These are phyloP conservation scores for Sturnira hondurensis DNA, from an alignment of 2,113 vertebrate genomes.

Conservation along the genomic window DNA sequence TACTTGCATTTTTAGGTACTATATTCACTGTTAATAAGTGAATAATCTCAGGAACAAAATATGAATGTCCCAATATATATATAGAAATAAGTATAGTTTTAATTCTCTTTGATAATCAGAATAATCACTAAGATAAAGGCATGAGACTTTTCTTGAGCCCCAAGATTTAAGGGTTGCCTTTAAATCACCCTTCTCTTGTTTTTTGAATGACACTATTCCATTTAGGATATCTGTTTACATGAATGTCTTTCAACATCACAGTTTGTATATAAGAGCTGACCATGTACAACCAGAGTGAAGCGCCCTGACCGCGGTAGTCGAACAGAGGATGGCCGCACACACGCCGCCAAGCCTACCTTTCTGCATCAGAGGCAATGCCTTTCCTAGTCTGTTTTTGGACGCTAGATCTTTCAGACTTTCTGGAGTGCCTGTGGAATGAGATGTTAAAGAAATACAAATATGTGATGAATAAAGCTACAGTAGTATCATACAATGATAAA, in stretches of 20 bases:
- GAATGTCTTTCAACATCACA: not conserved
- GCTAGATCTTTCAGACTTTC: conserved; percentile 91
- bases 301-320: not conserved
- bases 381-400: conserved; percentile 91
- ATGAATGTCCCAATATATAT: not conserved
- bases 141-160: not conserved
- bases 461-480: conserved; percentile 74
- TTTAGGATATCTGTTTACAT: not conserved
- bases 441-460: conserved; percentile 81
- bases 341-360: conserved; percentile 87
- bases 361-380: conserved; percentile 85
- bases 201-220: not conserved
- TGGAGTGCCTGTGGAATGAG: conserved; percentile 88
- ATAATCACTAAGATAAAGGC: not conserved
- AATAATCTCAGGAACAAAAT: not conserved
- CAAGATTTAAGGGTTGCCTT: not conserved
- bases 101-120: not conserved
- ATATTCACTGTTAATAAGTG: not conserved
- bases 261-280: fast-evolving
- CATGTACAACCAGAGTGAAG: not conserved
- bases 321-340: not conserved
- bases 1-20: not conserved
- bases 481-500: conserved; percentile 59
- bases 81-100: not conserved
- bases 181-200: not conserved